Percentiles rank a stretch among this genome's conserved stretches.
phyloP scores from a whole-genome alignment of 2,113 vertebrate species.

The Notothenia rossii region DNA sequence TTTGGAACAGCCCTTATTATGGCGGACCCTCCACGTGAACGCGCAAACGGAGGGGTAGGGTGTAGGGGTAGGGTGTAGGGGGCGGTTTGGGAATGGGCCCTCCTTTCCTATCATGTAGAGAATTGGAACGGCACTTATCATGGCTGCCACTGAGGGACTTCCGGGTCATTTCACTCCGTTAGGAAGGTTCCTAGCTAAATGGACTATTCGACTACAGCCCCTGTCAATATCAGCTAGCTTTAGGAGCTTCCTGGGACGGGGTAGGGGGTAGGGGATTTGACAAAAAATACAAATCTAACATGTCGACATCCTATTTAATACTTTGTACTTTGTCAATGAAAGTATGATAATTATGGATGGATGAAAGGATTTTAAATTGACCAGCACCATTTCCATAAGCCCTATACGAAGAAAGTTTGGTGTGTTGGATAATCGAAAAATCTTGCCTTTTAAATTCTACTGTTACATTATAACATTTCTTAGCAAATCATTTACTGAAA shows the following conservation, averaged over 20 bases:
- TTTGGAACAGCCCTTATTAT: too few species aligned
- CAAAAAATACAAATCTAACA: neutral
- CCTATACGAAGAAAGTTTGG: neutral
- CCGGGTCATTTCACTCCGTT: too few species aligned
- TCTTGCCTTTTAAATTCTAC: neutral
- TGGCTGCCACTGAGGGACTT: too few species aligned
- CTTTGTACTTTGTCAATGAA: neutral
- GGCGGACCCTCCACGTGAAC: too few species aligned
- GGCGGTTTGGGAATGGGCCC: too few species aligned
- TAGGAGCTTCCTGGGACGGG: neutral
- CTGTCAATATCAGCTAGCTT: neutral
- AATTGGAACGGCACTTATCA: too few species aligned
- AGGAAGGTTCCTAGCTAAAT: too few species aligned
- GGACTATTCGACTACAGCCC: too few species aligned
- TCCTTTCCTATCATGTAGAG: too few species aligned
- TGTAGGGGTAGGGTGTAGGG: too few species aligned
- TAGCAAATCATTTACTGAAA: neutral
- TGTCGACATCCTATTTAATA: neutral
- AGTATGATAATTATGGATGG: neutral
- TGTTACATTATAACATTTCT: neutral
- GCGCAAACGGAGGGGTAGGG: too few species aligned
- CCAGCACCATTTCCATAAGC: neutral
- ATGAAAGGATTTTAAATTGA: neutral
- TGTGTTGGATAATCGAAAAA: neutral
- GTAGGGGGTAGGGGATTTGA: neutral